Evolutionary conservation across 1,140 invertebrate genomes (phyloP), one percentile per base, ranked within the genome.

Genomic region (Drosophila sechellia): DNA sequence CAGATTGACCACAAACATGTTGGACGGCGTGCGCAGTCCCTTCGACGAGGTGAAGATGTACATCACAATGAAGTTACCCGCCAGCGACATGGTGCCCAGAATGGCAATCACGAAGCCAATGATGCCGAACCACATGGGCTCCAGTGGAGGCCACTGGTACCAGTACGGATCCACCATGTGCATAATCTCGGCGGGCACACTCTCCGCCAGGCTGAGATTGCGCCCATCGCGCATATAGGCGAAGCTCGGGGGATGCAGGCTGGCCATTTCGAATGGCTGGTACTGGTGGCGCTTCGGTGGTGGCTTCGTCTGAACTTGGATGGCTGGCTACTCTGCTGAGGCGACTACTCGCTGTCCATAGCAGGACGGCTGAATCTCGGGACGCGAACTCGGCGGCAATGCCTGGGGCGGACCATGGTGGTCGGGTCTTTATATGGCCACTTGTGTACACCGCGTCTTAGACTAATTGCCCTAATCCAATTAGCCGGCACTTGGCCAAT

Each of bases 21-120:
- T 97, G 35, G 96, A 96, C 2, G 96, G 96, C 17, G 96, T 96
- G 56, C 95, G 93, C 2, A 97, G 93, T 12, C 93, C 92, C 92
- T 96, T 96, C 1, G 96, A 96, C 4, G 95, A 94, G 17, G 94
- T 93, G 92, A 97, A 98, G 60, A 97, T 95, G 91, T 96, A 97
- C 63, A 97, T 93, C 22, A 97, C 97, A 90, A 97, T 94, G 6
- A 95, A 94, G 86, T 98, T 98, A 27, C 97, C 97, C 35, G 93
- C 58, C n/a, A 96, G 86, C 2, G 95, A 95, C 70, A 96, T 92
- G 22, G 95, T 90, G 15, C 96, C 96, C 53, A 97, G 94, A 3
- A 95, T 59, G 10, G 94, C 94, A 73, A 97, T 96, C 54, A 95
- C 94, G 31, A 97, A 94, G 1, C 96, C 96, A 6, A 97, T 94